Evolutionary conservation across 2,888 invertebrate species (phyloP).

Genomic region (Aleiodes alternator): DNA sequence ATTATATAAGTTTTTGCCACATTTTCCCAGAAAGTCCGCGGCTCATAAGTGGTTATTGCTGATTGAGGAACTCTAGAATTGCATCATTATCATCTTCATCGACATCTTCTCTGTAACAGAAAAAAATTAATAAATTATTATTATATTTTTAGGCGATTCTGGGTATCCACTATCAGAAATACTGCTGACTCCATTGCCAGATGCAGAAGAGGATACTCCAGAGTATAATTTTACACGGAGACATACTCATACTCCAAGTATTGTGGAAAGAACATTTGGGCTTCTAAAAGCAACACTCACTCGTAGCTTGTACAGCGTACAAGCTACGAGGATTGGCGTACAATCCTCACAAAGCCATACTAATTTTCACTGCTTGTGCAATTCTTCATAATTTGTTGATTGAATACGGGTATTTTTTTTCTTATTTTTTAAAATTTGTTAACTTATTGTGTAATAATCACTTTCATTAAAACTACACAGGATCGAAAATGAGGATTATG

Average conservation of each 20-base stretch:
- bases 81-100: too few species aligned
- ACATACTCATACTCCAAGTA: conserved; percentile 9
- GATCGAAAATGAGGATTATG: neutral
- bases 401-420: neutral
- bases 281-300: too few species aligned
- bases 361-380: neutral
- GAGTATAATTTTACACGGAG: neutral
- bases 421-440: neutral
- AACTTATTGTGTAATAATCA: neutral
- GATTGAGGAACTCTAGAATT: too few species aligned
- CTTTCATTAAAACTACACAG: too few species aligned
- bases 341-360: neutral
- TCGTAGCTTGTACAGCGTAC: too few species aligned
- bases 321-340: neutral
- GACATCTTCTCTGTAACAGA: too few species aligned
- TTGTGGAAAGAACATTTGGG: too few species aligned
- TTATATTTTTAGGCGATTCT: neutral
- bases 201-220: conserved; percentile 1
- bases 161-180: neutral
- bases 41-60: too few species aligned
- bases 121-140: conserved; percentile 1
- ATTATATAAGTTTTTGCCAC: too few species aligned
- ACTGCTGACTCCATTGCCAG: neutral
- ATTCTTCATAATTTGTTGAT: conserved; percentile 9
- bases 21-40: too few species aligned